Conservation (phyloP, 2,113 vertebrate species). For the Phodopus roborovskii region DNA sequence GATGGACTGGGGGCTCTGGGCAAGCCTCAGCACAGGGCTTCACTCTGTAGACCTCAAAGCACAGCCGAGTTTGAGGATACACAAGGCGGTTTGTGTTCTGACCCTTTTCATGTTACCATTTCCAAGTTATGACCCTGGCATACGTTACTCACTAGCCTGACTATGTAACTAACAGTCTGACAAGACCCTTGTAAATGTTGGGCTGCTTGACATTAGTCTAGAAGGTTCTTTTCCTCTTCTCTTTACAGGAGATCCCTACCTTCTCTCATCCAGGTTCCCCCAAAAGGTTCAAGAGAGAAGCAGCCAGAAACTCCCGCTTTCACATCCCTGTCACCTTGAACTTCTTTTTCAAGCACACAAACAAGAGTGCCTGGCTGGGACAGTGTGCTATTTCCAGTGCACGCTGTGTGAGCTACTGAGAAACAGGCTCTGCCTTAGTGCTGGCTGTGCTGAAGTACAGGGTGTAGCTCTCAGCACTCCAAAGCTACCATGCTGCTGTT, state of each 20-base stretch:
- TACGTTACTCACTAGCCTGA: neutral
- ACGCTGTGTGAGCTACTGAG: neutral
- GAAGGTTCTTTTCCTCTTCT: neutral
- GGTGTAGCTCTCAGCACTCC: fast-evolving
- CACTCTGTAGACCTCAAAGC: neutral
- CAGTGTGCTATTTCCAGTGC: neutral
- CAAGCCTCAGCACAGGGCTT: neutral
- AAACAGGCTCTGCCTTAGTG: neutral
- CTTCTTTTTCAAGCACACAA: neutral
- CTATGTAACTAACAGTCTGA: neutral
- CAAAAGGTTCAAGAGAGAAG: neutral
- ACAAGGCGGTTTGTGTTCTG: neutral
- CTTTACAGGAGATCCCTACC: neutral
- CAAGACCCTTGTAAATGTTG: neutral
- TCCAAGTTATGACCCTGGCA: neutral
- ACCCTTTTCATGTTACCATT: neutral
- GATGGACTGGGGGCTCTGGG: neutral
- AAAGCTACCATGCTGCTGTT: neutral
- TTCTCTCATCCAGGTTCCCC: constrained; percentile 6
- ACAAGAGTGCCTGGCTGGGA: neutral
- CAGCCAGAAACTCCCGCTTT: neutral
- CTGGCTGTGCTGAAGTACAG: neutral
- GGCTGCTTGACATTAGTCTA: neutral
- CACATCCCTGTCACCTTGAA: neutral
- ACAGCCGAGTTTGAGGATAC: neutral